Evolutionary conservation across 64 coral and sea anemone species (phyloP), one percentile per base, ranked within the genome.

Genomic region (Cladopsammia gracilis): DNA sequence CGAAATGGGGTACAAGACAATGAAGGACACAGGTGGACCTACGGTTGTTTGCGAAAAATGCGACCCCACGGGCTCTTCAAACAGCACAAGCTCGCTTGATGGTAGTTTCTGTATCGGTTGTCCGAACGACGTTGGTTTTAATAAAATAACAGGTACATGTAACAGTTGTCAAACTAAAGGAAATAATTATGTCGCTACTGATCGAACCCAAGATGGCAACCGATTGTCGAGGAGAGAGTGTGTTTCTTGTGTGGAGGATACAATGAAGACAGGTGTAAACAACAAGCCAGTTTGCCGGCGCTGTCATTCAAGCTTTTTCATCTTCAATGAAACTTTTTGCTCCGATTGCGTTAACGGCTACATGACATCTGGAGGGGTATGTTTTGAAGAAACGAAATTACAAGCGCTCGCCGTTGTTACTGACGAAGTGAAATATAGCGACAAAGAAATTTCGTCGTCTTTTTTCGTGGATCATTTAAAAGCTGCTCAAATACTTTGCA

Each of bases 101-200:
- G 95, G 98, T n/a, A 89, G 94, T 79, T 99, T 95, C 13, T 99
- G 98, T 60, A 62, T 99, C 22, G 53, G 7, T 45, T 99, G 98
- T 59, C 94, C 91, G 22, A 23, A 26, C 10, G 47, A 81, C 3
- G 62, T 85, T 53, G 94, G 90, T 76, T 90, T 92, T 87, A 84
- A 90, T 12, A 46, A 19, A 2, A 77, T 19, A 42, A 91, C 74
- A 58, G 81, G 83, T 44, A 71, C 69, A 12, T 98, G 97, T 45
- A 79, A 90, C 4, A 77, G 81, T 16, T 98, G 97, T 46, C 85
- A 87, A 15, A 13, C 25, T 34, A 34, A 34, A 2, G 34, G 34
- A 34, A 34, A 34, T 1, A 47, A 91, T 84, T 64, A 61, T 48
- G 57, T 88, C 24, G 79, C 97, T 7, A 47, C 85, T 1, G 97